These are phyloP conservation scores for Drosophila paulistorum DNA, from an alignment of 1,140 invertebrate species.

Conservation along the genomic window DNA sequence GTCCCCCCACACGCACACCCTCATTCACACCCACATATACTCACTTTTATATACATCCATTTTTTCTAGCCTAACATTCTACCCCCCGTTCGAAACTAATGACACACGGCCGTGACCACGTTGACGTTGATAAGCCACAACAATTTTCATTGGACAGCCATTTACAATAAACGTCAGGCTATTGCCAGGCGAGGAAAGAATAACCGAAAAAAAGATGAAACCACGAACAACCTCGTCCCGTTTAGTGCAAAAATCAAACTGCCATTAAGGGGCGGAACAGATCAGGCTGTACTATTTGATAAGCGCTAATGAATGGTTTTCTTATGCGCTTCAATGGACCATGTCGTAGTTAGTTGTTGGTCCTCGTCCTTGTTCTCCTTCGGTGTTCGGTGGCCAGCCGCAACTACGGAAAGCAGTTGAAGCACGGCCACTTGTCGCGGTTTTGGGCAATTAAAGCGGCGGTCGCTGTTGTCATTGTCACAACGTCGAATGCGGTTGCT, in stretches of 20 bases:
- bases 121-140: slow-evolving; percentile 81
- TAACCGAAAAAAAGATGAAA: slow-evolving; percentile 18
- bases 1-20: slow-evolving; percentile 4
- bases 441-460: slow-evolving; percentile 80
- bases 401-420: slow-evolving; percentile 33
- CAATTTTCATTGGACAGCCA: slow-evolving; percentile 80
- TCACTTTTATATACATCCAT: not conserved
- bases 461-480: slow-evolving; percentile 75
- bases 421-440: slow-evolving; percentile 76
- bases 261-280: slow-evolving; percentile 62
- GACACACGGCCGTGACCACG: slow-evolving; percentile 69
- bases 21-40: slow-evolving; percentile 10
- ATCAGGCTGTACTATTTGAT: slow-evolving; percentile 67
- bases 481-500: slow-evolving; percentile 63
- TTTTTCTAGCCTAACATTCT: slow-evolving; percentile 43
- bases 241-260: slow-evolving; percentile 72
- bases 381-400: slow-evolving; percentile 45
- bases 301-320: slow-evolving; percentile 81
- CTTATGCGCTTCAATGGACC: slow-evolving; percentile 76
- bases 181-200: slow-evolving; percentile 37
- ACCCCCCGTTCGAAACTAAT: slow-evolving; percentile 56
- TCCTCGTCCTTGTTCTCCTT: not conserved
- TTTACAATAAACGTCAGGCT: slow-evolving; percentile 79
- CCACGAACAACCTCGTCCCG: slow-evolving; percentile 46
- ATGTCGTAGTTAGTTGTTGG: slow-evolving; percentile 27